A percentile compares a stretch with the other conserved stretches of the same genome.
Conservation (phyloP, 2,113 vertebrate genomes). For the Calyptommatus sinebrachiatus region DNA sequence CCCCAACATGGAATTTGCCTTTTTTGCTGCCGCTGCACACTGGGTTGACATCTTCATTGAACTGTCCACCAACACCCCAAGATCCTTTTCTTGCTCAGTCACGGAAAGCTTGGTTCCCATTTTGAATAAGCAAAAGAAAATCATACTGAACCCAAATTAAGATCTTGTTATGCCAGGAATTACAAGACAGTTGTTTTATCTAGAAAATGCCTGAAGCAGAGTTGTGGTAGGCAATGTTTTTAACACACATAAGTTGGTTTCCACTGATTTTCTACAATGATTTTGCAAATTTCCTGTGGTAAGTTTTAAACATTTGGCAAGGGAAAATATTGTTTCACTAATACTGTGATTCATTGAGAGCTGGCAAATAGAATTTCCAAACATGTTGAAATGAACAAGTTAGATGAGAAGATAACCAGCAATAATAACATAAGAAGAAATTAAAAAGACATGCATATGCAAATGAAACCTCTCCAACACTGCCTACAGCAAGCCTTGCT, state of each 20-base stretch:
- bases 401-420: background rate
- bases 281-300: background rate
- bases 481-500: conserved; percentile 35
- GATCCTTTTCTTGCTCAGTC: no score
- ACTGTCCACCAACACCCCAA: no score
- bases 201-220: background rate
- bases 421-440: conserved; percentile 19
- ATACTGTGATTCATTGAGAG: background rate
- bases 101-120: no score
- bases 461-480: conserved; percentile 11
- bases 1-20: no score
- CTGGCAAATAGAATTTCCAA: background rate
- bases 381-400: background rate
- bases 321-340: background rate
- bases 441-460: background rate
- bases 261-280: background rate
- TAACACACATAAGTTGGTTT: background rate
- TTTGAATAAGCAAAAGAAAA: background rate
- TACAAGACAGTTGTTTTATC: background rate
- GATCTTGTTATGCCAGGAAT: background rate
- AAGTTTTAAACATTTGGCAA: background rate
- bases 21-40: no score
- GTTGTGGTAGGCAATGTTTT: background rate
- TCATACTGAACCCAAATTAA: background rate
- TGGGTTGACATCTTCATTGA: no score